Evolutionary conservation across 2,888 invertebrate genomes (phyloP).

Genomic region (Brenthis daphne): DNA sequence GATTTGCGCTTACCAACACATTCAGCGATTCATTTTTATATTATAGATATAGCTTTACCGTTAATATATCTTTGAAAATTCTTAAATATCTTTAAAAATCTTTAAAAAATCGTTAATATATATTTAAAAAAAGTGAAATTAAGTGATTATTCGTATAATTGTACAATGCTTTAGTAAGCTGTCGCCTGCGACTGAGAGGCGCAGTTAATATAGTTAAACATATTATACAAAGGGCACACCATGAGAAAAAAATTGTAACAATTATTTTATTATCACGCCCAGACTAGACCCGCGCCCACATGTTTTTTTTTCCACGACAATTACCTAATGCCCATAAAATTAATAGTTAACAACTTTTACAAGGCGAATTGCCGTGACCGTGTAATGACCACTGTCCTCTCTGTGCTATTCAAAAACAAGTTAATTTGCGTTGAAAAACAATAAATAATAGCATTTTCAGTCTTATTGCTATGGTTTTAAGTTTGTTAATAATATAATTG

Average conservation of each 20-base stretch:
- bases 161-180: no score
- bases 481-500: background rate
- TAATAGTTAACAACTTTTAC: conserved; percentile 70
- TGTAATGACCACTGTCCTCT: conserved; percentile 63
- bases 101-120: no score
- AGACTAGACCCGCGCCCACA: conserved; percentile 46
- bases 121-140: no score
- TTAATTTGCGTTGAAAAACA: background rate
- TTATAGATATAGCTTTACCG: no score
- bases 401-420: conserved; percentile 31
- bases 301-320: conserved; percentile 74
- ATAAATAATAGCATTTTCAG: conserved; percentile 36
- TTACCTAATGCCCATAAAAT: conserved; percentile 70
- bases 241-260: conserved; percentile 5
- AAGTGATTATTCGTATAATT: no score
- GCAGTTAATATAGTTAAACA: conserved; percentile 8
- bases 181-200: background rate
- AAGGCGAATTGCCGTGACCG: conserved; percentile 59
- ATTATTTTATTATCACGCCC: conserved; percentile 19
- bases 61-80: no score
- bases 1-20: no score
- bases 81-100: no score
- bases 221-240: background rate
- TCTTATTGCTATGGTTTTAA: conserved; percentile 36
- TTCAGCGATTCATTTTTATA: no score